A percentile compares a stretch with the other conserved stretches of the same genome.
These are phyloP conservation scores for Girardinichthys multiradiatus DNA, from an alignment of 2,113 vertebrate genomes.

Conservation along the genomic window DNA sequence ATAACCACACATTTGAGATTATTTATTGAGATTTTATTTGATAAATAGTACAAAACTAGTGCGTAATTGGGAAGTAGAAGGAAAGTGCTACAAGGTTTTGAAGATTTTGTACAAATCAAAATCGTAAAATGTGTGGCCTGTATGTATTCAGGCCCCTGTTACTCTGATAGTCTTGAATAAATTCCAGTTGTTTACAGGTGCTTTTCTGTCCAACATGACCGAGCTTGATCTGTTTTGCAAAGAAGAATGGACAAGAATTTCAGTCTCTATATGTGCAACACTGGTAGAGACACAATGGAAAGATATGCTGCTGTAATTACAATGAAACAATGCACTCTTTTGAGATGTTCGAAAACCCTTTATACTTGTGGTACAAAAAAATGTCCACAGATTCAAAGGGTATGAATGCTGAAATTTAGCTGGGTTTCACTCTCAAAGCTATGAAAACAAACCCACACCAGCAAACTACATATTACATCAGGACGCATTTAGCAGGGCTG, in stretches of 20 bases:
- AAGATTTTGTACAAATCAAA: not conserved
- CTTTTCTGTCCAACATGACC: too few species aligned
- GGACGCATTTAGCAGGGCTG: constrained; percentile 7
- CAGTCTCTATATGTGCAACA: too few species aligned
- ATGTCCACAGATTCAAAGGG: not conserved
- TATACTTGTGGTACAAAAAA: too few species aligned
- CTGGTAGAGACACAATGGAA: too few species aligned
- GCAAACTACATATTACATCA: too few species aligned
- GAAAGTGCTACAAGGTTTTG: not conserved
- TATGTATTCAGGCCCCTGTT: not conserved
- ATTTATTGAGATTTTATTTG: not conserved
- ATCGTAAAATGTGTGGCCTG: not conserved
- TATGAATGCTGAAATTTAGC: not conserved
- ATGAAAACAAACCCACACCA: constrained; percentile 12
- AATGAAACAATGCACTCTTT: too few species aligned
- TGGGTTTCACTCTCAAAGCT: constrained; percentile 4
- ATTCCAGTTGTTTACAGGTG: not conserved
- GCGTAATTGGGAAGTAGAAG: not conserved
- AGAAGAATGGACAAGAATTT: too few species aligned
- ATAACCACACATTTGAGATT: not conserved
- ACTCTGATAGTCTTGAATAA: not conserved
- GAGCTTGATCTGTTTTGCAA: too few species aligned
- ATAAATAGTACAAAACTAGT: not conserved
- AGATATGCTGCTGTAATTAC: too few species aligned
- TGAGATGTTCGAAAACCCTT: too few species aligned